phyloP scores from a whole-genome alignment of 2,797 vertebrate species.

The Mastacembelus armatus region DNA sequence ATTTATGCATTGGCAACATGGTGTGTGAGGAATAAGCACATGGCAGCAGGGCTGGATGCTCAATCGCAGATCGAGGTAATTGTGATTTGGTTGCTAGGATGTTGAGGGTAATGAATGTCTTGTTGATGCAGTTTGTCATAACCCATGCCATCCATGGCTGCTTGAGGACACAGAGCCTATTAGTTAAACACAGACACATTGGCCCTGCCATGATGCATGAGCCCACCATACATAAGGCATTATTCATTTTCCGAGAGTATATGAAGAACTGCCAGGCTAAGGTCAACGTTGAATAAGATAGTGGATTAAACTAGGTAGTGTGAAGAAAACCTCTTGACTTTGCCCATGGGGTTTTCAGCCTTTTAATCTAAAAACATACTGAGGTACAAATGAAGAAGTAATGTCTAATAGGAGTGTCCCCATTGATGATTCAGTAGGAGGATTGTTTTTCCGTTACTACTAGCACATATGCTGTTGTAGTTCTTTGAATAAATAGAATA shows the following conservation, averaged over 20 bases:
- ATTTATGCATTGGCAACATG: constrained; percentile 72
- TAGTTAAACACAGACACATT: constrained; percentile 71
- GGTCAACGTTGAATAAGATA: constrained; percentile 30
- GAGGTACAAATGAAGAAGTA: neutral
- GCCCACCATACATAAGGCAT: constrained; percentile 49
- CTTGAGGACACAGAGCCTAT: constrained; percentile 71
- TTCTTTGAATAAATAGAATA: constrained; percentile 29
- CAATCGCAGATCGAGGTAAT: constrained; percentile 72
- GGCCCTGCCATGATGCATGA: constrained; percentile 63
- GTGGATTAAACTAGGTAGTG: constrained; percentile 23
- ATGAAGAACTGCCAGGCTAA: constrained; percentile 34
- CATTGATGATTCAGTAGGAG: neutral
- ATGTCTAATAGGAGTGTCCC: constrained; percentile 20
- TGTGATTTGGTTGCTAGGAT: constrained; percentile 74
- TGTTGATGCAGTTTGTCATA: constrained; percentile 83
- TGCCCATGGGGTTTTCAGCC: constrained; percentile 4
- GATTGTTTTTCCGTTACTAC: constrained; percentile 13
- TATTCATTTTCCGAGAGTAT: constrained; percentile 60
- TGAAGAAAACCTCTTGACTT: constrained; percentile 35
- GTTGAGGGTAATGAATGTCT: constrained; percentile 80
- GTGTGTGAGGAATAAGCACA: constrained; percentile 47
- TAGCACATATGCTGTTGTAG: neutral
- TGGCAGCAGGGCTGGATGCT: constrained; percentile 62
- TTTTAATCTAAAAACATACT: neutral
- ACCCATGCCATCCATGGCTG: constrained; percentile 66